Evolutionary conservation across 1,140 invertebrate genomes (phyloP).

Genomic region (Drosophila fuyamai): DNA sequence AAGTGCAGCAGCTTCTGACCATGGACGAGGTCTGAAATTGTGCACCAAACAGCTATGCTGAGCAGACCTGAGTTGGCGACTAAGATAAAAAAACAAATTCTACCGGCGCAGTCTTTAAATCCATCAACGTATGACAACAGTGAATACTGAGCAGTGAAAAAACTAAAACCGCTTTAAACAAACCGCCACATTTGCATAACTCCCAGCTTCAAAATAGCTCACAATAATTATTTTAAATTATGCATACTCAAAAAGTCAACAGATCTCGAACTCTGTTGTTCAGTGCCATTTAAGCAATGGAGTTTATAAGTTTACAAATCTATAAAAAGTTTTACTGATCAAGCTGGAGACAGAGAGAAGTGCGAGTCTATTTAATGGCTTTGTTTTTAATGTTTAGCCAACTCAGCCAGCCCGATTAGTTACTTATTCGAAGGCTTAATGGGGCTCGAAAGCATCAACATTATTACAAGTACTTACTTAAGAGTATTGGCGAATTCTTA

Average conservation of each 20-base stretch:
- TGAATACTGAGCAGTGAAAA: constrained; percentile 14
- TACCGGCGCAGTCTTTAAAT: constrained; percentile 25
- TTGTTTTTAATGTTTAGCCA: constrained; percentile 21
- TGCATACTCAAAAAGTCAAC: constrained; percentile 65
- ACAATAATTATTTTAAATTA: constrained; percentile 59
- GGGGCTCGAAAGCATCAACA: not conserved
- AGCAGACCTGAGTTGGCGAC: constrained; percentile 13
- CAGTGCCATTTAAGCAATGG: constrained; percentile 62
- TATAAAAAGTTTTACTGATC: constrained; percentile 7
- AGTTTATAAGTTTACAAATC: constrained; percentile 35
- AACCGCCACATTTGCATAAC: constrained; percentile 51
- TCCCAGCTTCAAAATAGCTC: constrained; percentile 20
- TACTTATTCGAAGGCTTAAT: not conserved
- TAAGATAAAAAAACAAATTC: constrained; percentile 31
- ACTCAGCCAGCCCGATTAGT: constrained; percentile 1
- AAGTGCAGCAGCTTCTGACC: constrained; percentile 40
- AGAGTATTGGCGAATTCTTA: not conserved
- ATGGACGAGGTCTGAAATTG: constrained; percentile 45
- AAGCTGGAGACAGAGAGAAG: constrained; percentile 23
- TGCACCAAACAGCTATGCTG: constrained; percentile 31
- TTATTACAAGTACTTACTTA: not conserved
- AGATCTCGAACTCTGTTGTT: constrained; percentile 46
- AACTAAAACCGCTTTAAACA: constrained; percentile 5
- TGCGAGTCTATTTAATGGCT: constrained; percentile 26
- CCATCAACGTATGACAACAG: constrained; percentile 34